Percentiles rank a stretch among this genome's conserved stretches.
Evolutionary conservation across 2,113 vertebrate species (phyloP).

Genomic region (Poecilia latipinna): DNA sequence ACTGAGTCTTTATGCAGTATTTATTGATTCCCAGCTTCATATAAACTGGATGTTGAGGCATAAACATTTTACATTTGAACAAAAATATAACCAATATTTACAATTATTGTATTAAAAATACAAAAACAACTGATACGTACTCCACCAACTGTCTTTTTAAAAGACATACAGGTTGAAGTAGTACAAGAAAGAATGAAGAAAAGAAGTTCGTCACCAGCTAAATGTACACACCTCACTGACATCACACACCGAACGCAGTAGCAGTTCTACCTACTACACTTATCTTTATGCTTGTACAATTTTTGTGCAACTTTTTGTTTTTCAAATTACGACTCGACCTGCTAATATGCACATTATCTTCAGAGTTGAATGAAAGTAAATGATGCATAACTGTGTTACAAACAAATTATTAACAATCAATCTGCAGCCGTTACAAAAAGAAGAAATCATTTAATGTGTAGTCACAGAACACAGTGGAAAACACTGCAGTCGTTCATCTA

Average conservation of each 20-base stretch:
- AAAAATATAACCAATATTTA: conserved; percentile 99
- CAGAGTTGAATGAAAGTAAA: conserved; percentile 90
- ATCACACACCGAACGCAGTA: conserved; percentile 95
- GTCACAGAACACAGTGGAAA: conserved; percentile 94
- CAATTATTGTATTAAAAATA: conserved; percentile 99
- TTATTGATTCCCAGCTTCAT: conserved; percentile 99
- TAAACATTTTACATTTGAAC: conserved; percentile 99
- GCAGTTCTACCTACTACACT: conserved; percentile 97
- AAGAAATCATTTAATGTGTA: conserved; percentile 84
- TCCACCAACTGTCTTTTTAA: conserved; percentile 99
- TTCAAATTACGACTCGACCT: conserved; percentile 85
- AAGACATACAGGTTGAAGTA: conserved; percentile 99
- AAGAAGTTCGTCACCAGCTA: conserved; percentile 92
- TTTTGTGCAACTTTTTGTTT: conserved; percentile 91
- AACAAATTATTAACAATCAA: conserved; percentile 91
- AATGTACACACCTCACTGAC: conserved; percentile 99
- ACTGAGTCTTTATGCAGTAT: conserved; percentile 82
- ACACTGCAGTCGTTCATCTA: conserved; percentile 87
- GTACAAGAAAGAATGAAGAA: conserved; percentile 96
- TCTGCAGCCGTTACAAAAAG: conserved; percentile 83
- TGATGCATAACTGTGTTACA: conserved; percentile 94
- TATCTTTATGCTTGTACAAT: conserved; percentile 95
- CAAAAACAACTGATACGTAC: conserved; percentile 98
- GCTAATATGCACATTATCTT: conserved; percentile 93
- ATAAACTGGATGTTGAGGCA: conserved; percentile 99